Percentiles rank a stretch among this genome's conserved stretches.
Conservation (phyloP, 2,797 vertebrate genomes). For the Oophaga sylvatica region DNA sequence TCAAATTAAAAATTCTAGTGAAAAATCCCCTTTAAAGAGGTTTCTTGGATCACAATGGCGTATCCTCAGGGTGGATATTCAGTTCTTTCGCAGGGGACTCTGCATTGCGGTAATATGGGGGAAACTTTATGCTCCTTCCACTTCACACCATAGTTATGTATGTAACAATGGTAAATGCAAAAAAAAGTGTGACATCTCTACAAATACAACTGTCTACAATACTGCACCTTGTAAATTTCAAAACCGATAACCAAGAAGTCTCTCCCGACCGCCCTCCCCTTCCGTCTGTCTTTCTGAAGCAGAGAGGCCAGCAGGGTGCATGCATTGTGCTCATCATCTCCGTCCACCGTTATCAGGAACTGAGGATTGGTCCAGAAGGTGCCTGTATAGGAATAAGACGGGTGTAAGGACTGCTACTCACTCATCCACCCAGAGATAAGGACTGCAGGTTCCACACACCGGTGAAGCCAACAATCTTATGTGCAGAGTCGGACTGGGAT, state of each 20-base stretch:
- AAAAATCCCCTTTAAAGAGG: no score
- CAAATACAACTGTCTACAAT: neutral
- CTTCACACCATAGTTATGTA: neutral
- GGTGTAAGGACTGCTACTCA: neutral
- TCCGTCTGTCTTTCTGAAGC: constrained; percentile 67
- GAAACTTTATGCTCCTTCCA: no score
- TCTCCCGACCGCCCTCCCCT: constrained; percentile 60
- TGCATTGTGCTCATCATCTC: constrained; percentile 52
- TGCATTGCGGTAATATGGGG: no score
- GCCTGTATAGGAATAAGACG: constrained; percentile 48
- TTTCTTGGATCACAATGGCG: no score
- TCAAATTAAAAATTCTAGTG: no score
- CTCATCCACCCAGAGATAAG: neutral
- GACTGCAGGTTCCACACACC: neutral
- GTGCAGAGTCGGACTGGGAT: no score
- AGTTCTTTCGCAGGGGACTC: no score
- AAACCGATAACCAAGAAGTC: constrained; percentile 68
- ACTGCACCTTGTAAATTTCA: constrained; percentile 69
- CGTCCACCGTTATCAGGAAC: constrained; percentile 65
- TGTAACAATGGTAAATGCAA: no score
- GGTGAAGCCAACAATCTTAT: neutral
- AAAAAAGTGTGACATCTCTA: neutral
- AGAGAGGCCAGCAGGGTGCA: constrained; percentile 71
- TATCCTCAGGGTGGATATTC: no score
- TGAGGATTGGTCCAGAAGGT: constrained; percentile 73